These are phyloP conservation scores for Acrossocheilus wenchowensis DNA, from an alignment of 2,797 vertebrate genomes.

Conservation along the genomic window DNA sequence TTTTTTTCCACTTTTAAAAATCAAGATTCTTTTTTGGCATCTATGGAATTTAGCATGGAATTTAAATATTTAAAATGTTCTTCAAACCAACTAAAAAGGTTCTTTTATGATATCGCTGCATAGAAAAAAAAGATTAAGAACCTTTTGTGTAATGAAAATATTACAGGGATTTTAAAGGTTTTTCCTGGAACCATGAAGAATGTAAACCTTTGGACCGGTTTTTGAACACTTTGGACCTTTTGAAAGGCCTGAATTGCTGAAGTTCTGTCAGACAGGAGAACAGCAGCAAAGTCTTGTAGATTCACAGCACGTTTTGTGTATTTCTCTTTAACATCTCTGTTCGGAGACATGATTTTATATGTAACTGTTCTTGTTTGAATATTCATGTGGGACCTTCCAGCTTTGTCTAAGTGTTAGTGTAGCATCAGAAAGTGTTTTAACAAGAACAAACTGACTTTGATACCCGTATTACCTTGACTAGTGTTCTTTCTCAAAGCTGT, in stretches of 20 bases:
- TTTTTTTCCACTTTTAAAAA: background rate
- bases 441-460: conserved; percentile 27
- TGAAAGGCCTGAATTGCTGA: background rate
- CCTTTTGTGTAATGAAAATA: background rate
- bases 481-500: conserved; percentile 1
- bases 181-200: background rate
- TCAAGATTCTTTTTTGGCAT: background rate
- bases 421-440: conserved; percentile 7
- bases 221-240: background rate
- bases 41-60: background rate
- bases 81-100: background rate
- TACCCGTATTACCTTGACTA: background rate
- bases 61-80: background rate
- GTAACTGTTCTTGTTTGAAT: conserved; percentile 24
- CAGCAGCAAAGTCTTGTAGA: conserved; percentile 21
- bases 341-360: background rate
- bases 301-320: background rate
- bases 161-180: background rate
- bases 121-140: background rate
- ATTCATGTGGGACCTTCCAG: conserved; percentile 8
- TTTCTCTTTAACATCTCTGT: conserved; percentile 22
- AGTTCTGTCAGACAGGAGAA: background rate
- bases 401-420: background rate
- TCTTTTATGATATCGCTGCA: background rate
- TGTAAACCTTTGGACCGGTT: background rate